Evolutionary conservation across 1,140 invertebrate species (phyloP), one percentile per base, ranked within the genome.

Genomic region (Vanessa atalanta): DNA sequence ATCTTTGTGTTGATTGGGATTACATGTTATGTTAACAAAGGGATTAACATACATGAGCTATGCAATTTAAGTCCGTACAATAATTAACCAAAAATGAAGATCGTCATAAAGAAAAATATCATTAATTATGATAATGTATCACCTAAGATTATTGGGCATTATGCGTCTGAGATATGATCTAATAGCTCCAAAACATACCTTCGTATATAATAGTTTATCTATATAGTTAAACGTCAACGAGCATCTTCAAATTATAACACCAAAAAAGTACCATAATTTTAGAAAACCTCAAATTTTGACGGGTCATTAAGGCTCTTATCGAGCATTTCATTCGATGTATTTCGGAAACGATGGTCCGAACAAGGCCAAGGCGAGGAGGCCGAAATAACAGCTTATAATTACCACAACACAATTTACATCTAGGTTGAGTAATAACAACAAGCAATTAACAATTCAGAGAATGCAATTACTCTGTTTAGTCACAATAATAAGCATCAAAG

Each of bases 401-500:
- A 67, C 50, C 20, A 43, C 13, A 57, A 57, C 50, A 37, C 65
- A 9, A 37, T 67, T 50, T 67, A 20, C n/a, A 13, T 14, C 31
- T 31, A 50, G 7, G 50, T 11, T 47, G 48, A 55, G 53, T 67
- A 67, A 67, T 67, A 67, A 67, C 50, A 67, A 67, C 11, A 43
- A 37, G 9, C 65, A 55, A 61, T 60, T 47, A 69, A 69, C 53
- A 57, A 23, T 57, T 57, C 53, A 57, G 20, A 47, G 55, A 60
- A 60, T 70, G 69, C 69, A 72, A 72, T 72, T 72, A 72, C 63
- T 13, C 13, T 53, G 70, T 65, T 72, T 65, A 65, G 31, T 55
- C 50, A 55, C 61, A 47, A 47, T 55, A 47, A 68, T 68, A 26
- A 26, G 55, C 66, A 57, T 57, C 55, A 57, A 57, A 26, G 23